Base-by-base conservation (phyloP, 2,888 invertebrate species). In the Caradrina clavipalpis region DNA sequence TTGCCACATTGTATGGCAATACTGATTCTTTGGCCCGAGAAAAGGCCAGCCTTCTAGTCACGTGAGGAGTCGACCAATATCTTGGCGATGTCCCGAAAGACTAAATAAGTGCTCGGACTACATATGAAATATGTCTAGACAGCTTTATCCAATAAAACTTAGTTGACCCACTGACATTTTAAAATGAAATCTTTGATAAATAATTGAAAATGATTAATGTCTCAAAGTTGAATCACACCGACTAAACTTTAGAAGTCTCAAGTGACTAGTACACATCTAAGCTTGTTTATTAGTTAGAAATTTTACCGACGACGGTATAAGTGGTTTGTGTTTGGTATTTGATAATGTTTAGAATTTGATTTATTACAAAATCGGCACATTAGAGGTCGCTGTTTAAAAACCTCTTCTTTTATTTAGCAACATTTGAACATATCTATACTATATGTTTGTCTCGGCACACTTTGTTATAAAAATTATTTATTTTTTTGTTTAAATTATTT, bases 121-220 rank as follows among this genome's bases (percentile, higher is more conserved):
- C n/a, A n/a, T n/a, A n/a, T n/a, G n/a, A n/a, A n/a, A n/a, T n/a
- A n/a, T n/a, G n/a, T n/a, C n/a, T n/a, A n/a, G n/a, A 45, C 45
- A 53, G 26, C 13, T 26, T 17, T 13, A 47, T 39, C 21, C 54
- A 22, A 53, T 42, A 19, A 42, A 57, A 68, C 55, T 50, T 59
- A 11, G 5, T 19, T n/a, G 13, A 19, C 26, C 31, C 54, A 54
- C 26, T 63, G 26, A 63, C 45, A 76, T 49, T 55, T 55, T 7
- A 22, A 55, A 65, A 56, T 59, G 3, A 61, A 64, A 56, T 51
- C 10, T 31, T n/a, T n/a, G n/a, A n/a, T 2, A 55, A 35, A 26
- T 60, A 65, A 77, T 72, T 51, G 42, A 59, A 71, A 71, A 26
- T 31, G 15, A 60, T 77, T n/a, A 59, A 50, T 50, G 64, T 56